Base-by-base conservation (phyloP, 2,888 invertebrate species). In the Sminthurides aquaticus region DNA sequence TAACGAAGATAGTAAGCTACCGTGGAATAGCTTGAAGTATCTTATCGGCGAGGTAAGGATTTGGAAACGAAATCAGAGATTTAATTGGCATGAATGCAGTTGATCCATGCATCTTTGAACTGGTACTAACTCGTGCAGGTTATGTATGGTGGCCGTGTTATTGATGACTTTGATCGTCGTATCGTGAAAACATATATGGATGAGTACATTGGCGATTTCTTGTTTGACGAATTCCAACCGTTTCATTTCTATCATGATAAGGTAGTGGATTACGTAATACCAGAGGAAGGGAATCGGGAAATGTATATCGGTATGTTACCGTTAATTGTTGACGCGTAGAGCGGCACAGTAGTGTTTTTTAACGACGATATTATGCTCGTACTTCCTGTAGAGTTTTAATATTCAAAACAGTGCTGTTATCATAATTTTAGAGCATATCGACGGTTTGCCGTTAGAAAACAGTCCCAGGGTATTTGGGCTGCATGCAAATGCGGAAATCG, bases 401-500 rank as follows among this genome's bases (percentile, higher is more conserved):
- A n/a, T n/a, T n/a, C n/a, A n/a, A n/a, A n/a, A n/a, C n/a, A n/a
- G n/a, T n/a, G n/a, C n/a, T n/a, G n/a, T n/a, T n/a, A n/a, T n/a
- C n/a, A n/a, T n/a, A 54, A 54, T 22, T 54, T n/a, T 20, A 22
- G 90, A 84, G 54, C 85, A 84, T 76, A 89, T 95, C 75, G 91
- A 94, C 77, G 82, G 83, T 57, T 80, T 94, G 49, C 93, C 94
- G 0, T 79, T 93, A 66, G 85, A 86, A 24, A 93, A 92, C 79
- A 87, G 88, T 15, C 94, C 94, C 1, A 91, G 91, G 78, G 91
- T 94, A 63, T 92, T 94, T 80, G 95, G 95, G 8, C 80, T 95
- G 59, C 92, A 95, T 80, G 87, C 91, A n/a, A 95, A 95, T 81
- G 93, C 93, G 0, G 94, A 95, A 83, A 94, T 94, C 77, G 91